Evolutionary conservation across 1,140 invertebrate species (phyloP), one percentile per base, ranked within the genome.

Genomic region (Leucophenga varia): DNA sequence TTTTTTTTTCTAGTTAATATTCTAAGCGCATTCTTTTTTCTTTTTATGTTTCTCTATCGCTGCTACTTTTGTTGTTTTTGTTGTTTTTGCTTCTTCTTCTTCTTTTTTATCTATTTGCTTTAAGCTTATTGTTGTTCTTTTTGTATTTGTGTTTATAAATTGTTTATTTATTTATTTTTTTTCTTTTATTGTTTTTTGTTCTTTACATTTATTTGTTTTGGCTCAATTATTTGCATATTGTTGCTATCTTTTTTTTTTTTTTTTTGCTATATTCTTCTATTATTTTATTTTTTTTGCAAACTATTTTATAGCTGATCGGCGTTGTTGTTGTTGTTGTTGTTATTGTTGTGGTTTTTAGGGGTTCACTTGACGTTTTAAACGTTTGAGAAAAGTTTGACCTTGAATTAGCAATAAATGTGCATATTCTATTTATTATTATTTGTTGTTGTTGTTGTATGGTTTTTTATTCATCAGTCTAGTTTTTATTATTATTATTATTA

Each of bases 341-440:
- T 7, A 47, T 9, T 21, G 32, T 25, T n/a, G n/a, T n/a, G n/a
- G n/a, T n/a, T n/a, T n/a, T n/a, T n/a, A n/a, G n/a, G n/a, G n/a
- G n/a, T n/a, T n/a, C n/a, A n/a, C n/a, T n/a, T n/a, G n/a, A n/a
- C 31, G 49, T 46, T 49, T 60, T 50, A 54, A 65, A n/a, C n/a
- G n/a, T n/a, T n/a, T 65, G 63, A 67, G 61, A 65, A 65, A 67
- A 65, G 63, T 67, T 67, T 65, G 63, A 65, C 63, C 63, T 65
- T 65, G 63, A 67, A 59, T 50, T 21, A 35, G 32, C 51, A 21
- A 54, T 42, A 37, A n/a, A n/a, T n/a, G n/a, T n/a, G n/a, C n/a
- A n/a, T n/a, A n/a, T n/a, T n/a, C n/a, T n/a, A n/a, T n/a, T n/a
- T n/a, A n/a, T n/a, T n/a, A n/a, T n/a, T n/a, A n/a, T n/a, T 41